These are phyloP conservation scores for Adelosebastes latens DNA, from an alignment of 2,797 vertebrate genomes.

Conservation along the genomic window DNA sequence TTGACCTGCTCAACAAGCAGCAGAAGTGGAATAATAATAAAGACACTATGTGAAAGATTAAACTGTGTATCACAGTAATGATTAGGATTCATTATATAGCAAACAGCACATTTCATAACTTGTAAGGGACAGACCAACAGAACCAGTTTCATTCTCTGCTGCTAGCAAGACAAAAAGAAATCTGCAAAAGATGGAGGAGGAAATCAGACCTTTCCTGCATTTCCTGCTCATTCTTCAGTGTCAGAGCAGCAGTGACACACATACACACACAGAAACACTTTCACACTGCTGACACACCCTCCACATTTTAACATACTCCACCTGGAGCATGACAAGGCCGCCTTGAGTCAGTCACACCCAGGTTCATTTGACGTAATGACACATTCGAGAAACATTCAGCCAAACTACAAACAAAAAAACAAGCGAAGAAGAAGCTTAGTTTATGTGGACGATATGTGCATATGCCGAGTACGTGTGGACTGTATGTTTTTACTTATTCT, in stretches of 20 bases:
- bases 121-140: neutral
- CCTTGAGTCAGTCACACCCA: slow-evolving; percentile 31
- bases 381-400: slow-evolving; percentile 18
- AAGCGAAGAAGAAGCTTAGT: neutral
- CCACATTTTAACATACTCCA: neutral
- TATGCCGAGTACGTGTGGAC: neutral
- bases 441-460: neutral
- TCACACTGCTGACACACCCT: slow-evolving; percentile 37
- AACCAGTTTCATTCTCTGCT: neutral
- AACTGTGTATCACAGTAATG: neutral
- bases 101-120: neutral
- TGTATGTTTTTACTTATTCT: neutral
- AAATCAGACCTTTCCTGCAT: neutral
- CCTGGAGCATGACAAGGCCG: slow-evolving; percentile 33
- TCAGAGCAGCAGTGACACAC: neutral
- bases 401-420: neutral
- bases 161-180: neutral
- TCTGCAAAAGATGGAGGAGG: neutral
- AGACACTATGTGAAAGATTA: slow-evolving; percentile 5
- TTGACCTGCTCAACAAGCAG: neutral
- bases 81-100: neutral
- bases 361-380: slow-evolving; percentile 13
- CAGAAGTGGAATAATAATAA: neutral
- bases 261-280: neutral
- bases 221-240: neutral